Base-by-base conservation (phyloP, 2,888 invertebrate genomes). In the Drosophila engyochracea region DNA sequence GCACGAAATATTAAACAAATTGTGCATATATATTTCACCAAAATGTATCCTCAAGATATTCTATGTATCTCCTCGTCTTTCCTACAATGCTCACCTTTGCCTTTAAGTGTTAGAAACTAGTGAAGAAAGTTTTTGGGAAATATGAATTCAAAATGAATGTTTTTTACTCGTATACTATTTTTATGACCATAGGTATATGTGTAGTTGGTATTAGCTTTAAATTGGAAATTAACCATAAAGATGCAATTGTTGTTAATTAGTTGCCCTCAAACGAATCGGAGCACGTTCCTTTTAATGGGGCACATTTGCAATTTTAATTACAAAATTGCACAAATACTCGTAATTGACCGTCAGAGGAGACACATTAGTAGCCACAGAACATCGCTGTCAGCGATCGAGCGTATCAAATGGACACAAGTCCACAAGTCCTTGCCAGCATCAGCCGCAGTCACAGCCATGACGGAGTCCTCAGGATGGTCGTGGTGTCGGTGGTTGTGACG, bases 331-430 rank as follows among this genome's bases (percentile, higher is more conserved):
- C 79, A 79, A 81, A 81, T 81, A 57, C 69, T 62, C 73, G 78
- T 79, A 81, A 79, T 79, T 81, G 79, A 81, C 60, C 81, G 81
- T 77, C 81, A 58, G 69, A 72, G 41, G 28, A 55, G 79, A 64
- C 81, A 81, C 79, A 79, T 79, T 79, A 79, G 70, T 73, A 63
- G 81, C 81, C 78, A 73, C 79, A 81, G 76, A 81, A 76, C 79
- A 69, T 69, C 60, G 81, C 81, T 81, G 79, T 76, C 79, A 76
- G 79, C 79, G 81, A 79, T 79, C 77, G 81, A 79, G 77, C 81
- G 77, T 72, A 81, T 79, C 79, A 81, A 79, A 76, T 76, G 77
- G 73, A 81, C 68, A 49, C 39, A 30, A 19, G 7, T n/a, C 55
- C 47, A 47, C 3, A 44, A 53, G 68, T 51, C 60, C 28, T 51